Conservation (phyloP, 2,113 vertebrate genomes). For the Dasyornis broadbenti region DNA sequence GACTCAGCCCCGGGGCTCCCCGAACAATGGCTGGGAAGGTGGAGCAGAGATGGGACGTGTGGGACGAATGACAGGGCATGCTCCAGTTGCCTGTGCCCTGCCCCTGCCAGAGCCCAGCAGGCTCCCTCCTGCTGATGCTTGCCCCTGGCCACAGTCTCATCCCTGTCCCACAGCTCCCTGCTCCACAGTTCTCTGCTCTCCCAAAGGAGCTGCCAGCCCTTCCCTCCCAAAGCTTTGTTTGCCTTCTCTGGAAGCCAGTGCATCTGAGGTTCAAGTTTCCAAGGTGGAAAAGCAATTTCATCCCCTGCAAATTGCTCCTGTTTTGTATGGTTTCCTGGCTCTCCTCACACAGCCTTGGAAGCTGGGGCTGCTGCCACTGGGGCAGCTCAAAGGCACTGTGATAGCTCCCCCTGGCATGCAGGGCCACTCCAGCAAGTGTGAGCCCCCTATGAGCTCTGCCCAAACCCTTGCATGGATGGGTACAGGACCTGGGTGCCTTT, state of each 20-base stretch:
- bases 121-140: not conserved
- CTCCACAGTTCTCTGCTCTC: not conserved
- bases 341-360: not conserved
- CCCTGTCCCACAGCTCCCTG: not conserved
- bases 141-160: fast-evolving
- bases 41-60: not conserved
- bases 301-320: not conserved
- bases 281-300: not conserved
- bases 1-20: not conserved
- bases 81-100: not conserved
- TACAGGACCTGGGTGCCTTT: not conserved
- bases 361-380: fast-evolving
- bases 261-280: not conserved
- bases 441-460: not conserved
- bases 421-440: fast-evolving
- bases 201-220: not conserved
- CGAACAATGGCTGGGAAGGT: not conserved
- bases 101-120: not conserved
- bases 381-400: not conserved
- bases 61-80: not conserved
- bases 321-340: not conserved
- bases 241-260: not conserved
- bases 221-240: not conserved
- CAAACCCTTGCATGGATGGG: fast-evolving
- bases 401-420: not conserved